phyloP scores from a whole-genome alignment of 2,888 invertebrate species.

The Miltochrista miniata region DNA sequence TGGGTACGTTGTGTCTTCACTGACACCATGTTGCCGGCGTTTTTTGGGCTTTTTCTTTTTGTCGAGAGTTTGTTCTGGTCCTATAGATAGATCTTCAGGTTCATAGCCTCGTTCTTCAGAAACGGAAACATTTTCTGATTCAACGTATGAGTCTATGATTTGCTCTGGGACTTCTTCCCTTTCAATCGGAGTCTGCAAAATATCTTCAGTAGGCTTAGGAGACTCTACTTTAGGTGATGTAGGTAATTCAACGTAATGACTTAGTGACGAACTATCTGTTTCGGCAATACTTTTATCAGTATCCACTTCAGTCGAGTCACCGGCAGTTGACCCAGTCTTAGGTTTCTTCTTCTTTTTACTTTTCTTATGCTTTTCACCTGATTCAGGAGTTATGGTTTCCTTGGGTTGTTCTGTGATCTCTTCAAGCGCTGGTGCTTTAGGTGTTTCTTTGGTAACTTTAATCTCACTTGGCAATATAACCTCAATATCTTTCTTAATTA shows the following conservation, averaged over 20 bases:
- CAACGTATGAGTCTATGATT: conserved; percentile 69
- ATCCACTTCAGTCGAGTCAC: conserved; percentile 57
- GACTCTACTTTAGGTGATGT: conserved; percentile 78
- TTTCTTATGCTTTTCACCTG: conserved; percentile 72
- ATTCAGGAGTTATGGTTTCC: conserved; percentile 42
- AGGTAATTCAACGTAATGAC: conserved; percentile 71
- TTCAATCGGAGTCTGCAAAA: conserved; percentile 31
- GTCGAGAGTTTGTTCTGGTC: conserved; percentile 44
- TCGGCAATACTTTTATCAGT: conserved; percentile 64
- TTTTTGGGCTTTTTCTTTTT: conserved; percentile 81
- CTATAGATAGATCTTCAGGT: conserved; percentile 86
- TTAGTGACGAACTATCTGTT: conserved; percentile 71
- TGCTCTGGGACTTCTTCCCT: conserved; percentile 38
- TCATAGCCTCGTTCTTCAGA: conserved; percentile 88
- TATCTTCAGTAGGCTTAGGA: conserved; percentile 61
- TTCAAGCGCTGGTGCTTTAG: conserved; percentile 38
- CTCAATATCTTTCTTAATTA: conserved; percentile 70
- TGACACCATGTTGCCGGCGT: conserved; percentile 61
- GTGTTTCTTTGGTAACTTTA: conserved; percentile 48
- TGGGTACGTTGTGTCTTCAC: conserved; percentile 73
- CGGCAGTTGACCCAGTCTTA: conserved; percentile 67
- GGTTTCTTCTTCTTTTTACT: conserved; percentile 87
- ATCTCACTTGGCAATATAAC: conserved; percentile 60
- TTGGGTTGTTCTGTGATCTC: conserved; percentile 59
- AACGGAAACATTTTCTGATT: conserved; percentile 63